Percentiles rank a stretch among this genome's conserved stretches.
Conservation (phyloP, 2,113 vertebrate genomes). For the Scalopus aquaticus region DNA sequence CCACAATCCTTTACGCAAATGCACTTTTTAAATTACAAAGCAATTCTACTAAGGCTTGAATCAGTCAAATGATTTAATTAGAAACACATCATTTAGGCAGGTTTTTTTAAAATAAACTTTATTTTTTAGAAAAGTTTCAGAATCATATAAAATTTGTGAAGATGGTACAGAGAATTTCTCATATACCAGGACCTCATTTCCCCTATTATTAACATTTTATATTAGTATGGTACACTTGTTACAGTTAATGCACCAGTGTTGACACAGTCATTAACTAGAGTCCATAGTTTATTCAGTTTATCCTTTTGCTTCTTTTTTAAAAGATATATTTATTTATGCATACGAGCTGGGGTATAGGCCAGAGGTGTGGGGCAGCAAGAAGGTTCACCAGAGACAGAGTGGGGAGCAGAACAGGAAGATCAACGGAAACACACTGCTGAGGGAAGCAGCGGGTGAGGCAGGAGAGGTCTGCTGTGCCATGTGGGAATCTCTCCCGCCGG, state of each 20-base stretch:
- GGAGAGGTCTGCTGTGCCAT: too few relatives aligned
- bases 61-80: not conserved
- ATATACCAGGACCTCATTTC: not conserved
- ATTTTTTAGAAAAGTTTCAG: constrained; percentile 25
- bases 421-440: too few relatives aligned
- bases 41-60: not conserved
- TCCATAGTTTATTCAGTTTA: not conserved
- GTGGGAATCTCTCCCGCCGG: too few relatives aligned
- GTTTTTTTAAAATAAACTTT: not conserved
- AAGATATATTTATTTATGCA: too few relatives aligned
- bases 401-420: too few relatives aligned
- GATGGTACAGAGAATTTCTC: not conserved
- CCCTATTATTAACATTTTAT: not conserved
- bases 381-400: too few relatives aligned
- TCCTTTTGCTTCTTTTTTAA: not conserved
- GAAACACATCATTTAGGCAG: constrained; percentile 11
- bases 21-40: constrained; percentile 20
- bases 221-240: not conserved
- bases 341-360: too few relatives aligned
- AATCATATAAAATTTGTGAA: not conserved
- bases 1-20: not conserved
- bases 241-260: not conserved
- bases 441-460: too few relatives aligned
- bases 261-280: not conserved
- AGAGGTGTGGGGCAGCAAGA: too few relatives aligned